phyloP scores from a whole-genome alignment of 2,797 vertebrate species.

The Pristis pectinata region DNA sequence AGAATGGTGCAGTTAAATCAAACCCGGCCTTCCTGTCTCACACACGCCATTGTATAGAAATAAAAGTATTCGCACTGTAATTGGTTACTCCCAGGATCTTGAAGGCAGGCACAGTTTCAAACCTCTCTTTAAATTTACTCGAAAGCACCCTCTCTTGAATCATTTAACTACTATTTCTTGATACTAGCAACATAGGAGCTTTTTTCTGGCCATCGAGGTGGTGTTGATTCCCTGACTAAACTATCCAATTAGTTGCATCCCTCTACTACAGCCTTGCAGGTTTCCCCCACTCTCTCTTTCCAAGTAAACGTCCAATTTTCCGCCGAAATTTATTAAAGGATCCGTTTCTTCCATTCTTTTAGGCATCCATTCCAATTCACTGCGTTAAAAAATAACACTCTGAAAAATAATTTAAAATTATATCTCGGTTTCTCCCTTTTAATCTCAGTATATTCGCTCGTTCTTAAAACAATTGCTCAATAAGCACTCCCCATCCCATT shows the following conservation, averaged over 20 bases:
- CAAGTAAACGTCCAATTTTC: background rate
- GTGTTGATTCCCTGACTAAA: background rate
- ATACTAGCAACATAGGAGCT: background rate
- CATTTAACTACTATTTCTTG: background rate
- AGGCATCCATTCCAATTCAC: background rate
- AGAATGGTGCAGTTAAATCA: background rate
- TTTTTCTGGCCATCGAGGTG: background rate
- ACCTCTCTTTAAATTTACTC: background rate
- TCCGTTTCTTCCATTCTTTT: background rate
- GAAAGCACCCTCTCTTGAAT: too few species aligned
- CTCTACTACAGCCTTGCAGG: background rate
- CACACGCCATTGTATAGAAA: background rate
- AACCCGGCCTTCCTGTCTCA: background rate
- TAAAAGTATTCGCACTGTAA: background rate
- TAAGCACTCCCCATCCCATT: background rate
- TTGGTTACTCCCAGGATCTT: too few species aligned
- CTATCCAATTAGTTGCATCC: background rate
- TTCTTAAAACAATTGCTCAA: too few species aligned
- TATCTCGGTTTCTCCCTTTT: too few species aligned
- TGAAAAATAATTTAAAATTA: too few species aligned
- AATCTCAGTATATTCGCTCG: too few species aligned
- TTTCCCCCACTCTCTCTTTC: background rate
- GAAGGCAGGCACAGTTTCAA: background rate
- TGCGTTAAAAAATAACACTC: background rate
- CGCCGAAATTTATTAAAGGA: background rate